Conservation (phyloP, 2,888 invertebrate species). For the Zhuqinia jingwanae region DNA sequence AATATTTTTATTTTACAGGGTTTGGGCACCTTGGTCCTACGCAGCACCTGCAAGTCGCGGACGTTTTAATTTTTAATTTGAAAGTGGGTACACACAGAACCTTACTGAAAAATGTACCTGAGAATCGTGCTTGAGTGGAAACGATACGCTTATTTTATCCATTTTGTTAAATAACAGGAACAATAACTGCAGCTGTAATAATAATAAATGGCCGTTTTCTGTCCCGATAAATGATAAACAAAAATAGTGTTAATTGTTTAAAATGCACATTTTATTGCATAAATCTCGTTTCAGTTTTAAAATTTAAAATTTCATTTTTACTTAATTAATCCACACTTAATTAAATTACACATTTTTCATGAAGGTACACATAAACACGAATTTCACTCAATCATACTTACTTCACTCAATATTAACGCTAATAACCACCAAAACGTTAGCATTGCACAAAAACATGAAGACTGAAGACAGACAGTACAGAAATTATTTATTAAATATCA, state of each 20-base stretch:
- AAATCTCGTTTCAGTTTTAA: no score
- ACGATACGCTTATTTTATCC: no score
- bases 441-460: neutral
- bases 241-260: no score
- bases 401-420: neutral
- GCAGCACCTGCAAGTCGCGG: slow-evolving; percentile 34
- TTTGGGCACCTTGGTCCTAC: slow-evolving; percentile 60
- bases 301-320: slow-evolving; percentile 9
- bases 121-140: neutral
- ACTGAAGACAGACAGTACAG: neutral
- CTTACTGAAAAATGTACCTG: neutral
- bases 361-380: no score
- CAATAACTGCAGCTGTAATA: no score
- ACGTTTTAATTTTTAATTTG: slow-evolving; percentile 25
- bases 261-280: no score
- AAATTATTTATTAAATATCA: neutral
- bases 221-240: no score
- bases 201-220: no score
- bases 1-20: neutral
- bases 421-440: neutral
- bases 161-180: no score
- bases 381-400: no score
- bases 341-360: no score
- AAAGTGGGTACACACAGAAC: neutral
- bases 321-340: neutral